A percentile compares a stretch with the other conserved stretches of the same genome.
These are phyloP conservation scores for Gobio occitaniae DNA, from an alignment of 2,797 vertebrate species.

Conservation along the genomic window DNA sequence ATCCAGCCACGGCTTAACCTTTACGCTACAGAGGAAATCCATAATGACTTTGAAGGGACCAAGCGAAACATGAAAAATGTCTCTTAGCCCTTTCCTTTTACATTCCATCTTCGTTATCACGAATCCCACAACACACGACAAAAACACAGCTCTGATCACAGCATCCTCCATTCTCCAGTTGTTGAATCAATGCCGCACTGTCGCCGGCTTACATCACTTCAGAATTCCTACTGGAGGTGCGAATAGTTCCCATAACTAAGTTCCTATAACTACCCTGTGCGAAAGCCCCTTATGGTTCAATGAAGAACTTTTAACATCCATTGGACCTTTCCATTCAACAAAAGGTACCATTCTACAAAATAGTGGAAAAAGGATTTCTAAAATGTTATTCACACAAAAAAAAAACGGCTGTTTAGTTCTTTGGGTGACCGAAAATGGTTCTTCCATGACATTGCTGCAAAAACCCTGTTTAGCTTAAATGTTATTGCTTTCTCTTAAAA, in stretches of 20 bases:
- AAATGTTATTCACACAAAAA: background rate
- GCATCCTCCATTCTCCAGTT: too few relatives aligned
- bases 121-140: too few relatives aligned
- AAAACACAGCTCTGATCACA: too few relatives aligned
- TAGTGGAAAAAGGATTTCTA: background rate
- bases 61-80: too few relatives aligned
- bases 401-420: background rate
- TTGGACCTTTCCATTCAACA: background rate
- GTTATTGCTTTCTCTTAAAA: constrained; percentile 59
- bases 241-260: background rate
- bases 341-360: background rate
- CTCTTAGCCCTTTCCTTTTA: too few relatives aligned
- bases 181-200: background rate
- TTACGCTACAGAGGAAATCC: too few relatives aligned
- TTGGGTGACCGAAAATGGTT: too few relatives aligned
- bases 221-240: too few relatives aligned
- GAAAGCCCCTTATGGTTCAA: background rate
- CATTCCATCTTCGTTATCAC: too few relatives aligned
- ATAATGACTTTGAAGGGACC: too few relatives aligned
- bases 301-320: background rate
- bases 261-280: background rate
- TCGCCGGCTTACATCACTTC: too few relatives aligned
- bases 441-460: background rate
- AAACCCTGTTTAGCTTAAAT: background rate
- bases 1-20: too few relatives aligned